Conservation (phyloP, 2,113 vertebrate species). For the Cepphus grylle region DNA sequence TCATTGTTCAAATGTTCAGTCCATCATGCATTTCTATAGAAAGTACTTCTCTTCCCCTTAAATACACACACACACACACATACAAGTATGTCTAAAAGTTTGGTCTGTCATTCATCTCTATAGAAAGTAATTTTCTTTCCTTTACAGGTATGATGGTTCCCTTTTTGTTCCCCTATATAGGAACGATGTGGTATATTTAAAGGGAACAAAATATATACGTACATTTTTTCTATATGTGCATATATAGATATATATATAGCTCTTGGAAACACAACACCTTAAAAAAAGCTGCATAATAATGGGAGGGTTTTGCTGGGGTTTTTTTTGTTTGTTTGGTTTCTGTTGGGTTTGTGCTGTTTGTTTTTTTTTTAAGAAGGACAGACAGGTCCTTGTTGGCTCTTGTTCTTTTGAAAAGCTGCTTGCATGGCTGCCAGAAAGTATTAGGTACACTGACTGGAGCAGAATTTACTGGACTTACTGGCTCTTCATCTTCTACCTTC, state of each 20-base stretch:
- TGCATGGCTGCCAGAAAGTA: neutral
- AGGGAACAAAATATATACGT: neutral
- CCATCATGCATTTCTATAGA: neutral
- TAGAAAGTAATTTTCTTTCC: neutral
- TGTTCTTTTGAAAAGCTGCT: neutral
- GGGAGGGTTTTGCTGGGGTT: accelerated
- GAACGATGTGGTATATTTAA: neutral
- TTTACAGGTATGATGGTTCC: neutral
- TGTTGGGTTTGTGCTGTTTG: neutral
- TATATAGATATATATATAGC: no score
- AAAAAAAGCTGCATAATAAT: neutral
- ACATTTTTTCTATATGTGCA: neutral
- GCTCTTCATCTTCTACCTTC: neutral
- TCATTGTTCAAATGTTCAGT: neutral
- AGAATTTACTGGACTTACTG: neutral
- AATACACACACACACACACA: neutral
- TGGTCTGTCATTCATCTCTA: neutral
- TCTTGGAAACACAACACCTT: neutral
- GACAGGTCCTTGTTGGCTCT: neutral
- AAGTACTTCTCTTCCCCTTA: neutral
- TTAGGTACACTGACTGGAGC: neutral
- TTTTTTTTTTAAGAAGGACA: neutral
- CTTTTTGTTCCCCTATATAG: neutral
- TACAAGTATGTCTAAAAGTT: neutral
- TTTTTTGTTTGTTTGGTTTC: neutral